Evolutionary conservation across 2,888 invertebrate species (phyloP).

Genomic region (Mystacides longicornis): DNA sequence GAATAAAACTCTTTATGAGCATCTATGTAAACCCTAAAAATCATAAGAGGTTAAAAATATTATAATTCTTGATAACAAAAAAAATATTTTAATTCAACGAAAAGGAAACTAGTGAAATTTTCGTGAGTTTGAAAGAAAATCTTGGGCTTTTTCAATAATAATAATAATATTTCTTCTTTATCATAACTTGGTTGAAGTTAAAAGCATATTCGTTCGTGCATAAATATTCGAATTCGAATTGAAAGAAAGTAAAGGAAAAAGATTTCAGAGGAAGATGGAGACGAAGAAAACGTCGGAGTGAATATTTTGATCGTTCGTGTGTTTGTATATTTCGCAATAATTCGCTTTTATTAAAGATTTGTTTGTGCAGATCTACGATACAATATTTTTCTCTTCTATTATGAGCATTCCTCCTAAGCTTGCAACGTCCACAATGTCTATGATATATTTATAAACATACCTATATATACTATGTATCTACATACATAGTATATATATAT

Average conservation of each 20-base stretch:
- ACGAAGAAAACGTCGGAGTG: not conserved
- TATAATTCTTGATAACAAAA: too few species aligned
- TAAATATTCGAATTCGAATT: not conserved
- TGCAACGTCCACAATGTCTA: not conserved
- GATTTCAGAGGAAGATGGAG: not conserved
- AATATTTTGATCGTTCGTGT: not conserved
- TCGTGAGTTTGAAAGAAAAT: too few species aligned
- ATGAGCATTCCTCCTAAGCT: not conserved
- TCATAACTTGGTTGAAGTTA: not conserved
- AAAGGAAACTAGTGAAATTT: too few species aligned
- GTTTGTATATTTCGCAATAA: not conserved
- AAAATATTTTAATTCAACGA: too few species aligned
- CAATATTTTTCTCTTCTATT: too few species aligned
- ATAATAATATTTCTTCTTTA: not conserved
- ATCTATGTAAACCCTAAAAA: too few species aligned
- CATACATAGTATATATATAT: not conserved
- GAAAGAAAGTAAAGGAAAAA: not conserved
- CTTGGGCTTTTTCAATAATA: too few species aligned
- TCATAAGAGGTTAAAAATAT: too few species aligned
- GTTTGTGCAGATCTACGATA: too few species aligned
- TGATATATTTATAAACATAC: not conserved
- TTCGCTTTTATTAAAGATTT: not conserved
- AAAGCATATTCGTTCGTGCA: not conserved
- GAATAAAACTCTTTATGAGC: too few species aligned
- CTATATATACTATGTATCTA: too few species aligned